Evolutionary conservation across 2,888 invertebrate species (phyloP), one percentile per base, ranked within the genome.

Genomic region (Neelides folsomi): DNA sequence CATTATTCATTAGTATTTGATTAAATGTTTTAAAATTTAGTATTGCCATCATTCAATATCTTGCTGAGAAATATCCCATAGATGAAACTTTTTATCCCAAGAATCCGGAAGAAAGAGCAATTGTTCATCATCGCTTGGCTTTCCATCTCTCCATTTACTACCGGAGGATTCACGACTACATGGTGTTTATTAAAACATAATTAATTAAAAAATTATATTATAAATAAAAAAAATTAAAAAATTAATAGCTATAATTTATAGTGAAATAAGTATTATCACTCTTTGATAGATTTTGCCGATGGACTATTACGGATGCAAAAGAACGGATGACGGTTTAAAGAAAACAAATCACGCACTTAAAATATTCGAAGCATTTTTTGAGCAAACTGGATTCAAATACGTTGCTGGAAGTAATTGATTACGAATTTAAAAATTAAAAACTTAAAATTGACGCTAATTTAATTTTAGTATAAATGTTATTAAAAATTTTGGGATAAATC

Each of bases 141-240:
- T 86, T 86, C 69, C 84, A 86, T 67, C 72, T 85, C 66, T 79
- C 80, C 1, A 81, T 81, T 47, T 85, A 82, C 68, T 85, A 84
- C 68, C 76, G 79, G n/a, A 77, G 77, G 62, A 80, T 86, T 63
- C 76, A 77, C 6, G 77, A 78, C 44, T 77, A 82, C 65, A 76
- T 75, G 57, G 81, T 81, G 71, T 72, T 77, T 70, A 7, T 6
- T 7, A 10, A 36, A 6, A 18, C 37, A 13, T 38, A 13, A 13
- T 6, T 38, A 13, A 38, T 38, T 38, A 38, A 13, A n/a, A n/a
- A n/a, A 36, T 36, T 9, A 36, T 8, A 9, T 9, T 12, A 36
- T 36, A 36, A 9, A 9, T 36, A 36, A 9, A 36, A n/a, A n/a
- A n/a, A n/a, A n/a, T n/a, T n/a, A n/a, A n/a, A n/a, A n/a, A n/a